Base-by-base conservation (phyloP, 2,113 vertebrate species). In the Stegastes partitus region DNA sequence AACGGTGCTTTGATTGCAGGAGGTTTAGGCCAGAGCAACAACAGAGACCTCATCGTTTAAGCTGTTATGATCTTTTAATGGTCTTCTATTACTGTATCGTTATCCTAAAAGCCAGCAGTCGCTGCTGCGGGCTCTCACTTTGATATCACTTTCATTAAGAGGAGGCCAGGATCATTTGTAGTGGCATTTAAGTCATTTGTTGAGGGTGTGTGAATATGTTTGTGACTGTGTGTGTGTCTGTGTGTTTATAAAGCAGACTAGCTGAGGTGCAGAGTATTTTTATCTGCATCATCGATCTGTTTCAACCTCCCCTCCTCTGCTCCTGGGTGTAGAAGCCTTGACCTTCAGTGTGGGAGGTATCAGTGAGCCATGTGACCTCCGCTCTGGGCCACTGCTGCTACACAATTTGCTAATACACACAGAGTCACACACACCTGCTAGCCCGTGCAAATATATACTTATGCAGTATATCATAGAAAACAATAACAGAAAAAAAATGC, bases 341-440 rank as follows among this genome's bases (percentile, higher is more conserved):
- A 96, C 95, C 93, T 96, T 95, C 91, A 93, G 77, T 91, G 87
- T 87, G 70, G 87, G 91, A 76, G 92, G 82, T 86, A 77, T 94
- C 87, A 74, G 47, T 91, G 93, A 92, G 67, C 81, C 90, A 56
- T 82, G 84, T 85, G 84, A 88, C 87, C 90, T 92, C 75, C 47
- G 21, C 68, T 74, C 78, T 83, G 87, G 74, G 82, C 84, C 76
- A 79, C 73, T 65, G 75, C 69, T 77, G 81, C 15, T 81, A 65
- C 85, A 83, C 73, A 61, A 45, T 56, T 75, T 75, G 44, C 67
- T 21, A 28, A 79, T 31, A 59, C 78, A 85, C 79, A 83, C 64
- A 73, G 15, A 63, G n/a, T 47, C 69, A 56, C 28, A 61, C 58
- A 49, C 69, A 75, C 79, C 68, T 81, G 72, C 71, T 39, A 58